Conservation (phyloP, 2,797 vertebrate species). For the Oryzias sinensis region DNA sequence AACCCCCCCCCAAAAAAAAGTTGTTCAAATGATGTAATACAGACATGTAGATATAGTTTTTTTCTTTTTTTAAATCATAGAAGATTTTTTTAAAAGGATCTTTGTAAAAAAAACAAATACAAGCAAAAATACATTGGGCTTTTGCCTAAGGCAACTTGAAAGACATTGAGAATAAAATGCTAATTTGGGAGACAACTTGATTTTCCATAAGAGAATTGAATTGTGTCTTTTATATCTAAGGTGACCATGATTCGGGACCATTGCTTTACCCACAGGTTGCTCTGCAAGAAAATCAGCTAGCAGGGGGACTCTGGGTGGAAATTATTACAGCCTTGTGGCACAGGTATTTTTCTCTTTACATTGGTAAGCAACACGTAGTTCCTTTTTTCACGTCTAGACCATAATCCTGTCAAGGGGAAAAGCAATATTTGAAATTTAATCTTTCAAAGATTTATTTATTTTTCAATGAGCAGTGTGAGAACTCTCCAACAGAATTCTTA, state of each 20-base stretch:
- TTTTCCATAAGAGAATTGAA: conserved; percentile 55
- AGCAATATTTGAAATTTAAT: conserved; percentile 30
- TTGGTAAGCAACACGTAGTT: conserved; percentile 27
- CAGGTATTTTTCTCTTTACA: conserved; percentile 22
- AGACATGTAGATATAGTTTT: no score
- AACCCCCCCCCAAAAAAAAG: no score
- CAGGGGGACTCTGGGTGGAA: conserved; percentile 51
- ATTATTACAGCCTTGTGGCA: conserved; percentile 51
- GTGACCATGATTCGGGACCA: conserved; percentile 60
- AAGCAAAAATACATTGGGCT: neutral
- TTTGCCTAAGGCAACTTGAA: conserved; percentile 33
- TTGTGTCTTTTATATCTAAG: conserved; percentile 51
- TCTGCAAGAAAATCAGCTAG: conserved; percentile 38
- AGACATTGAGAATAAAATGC: conserved; percentile 52
- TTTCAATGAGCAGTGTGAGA: conserved; percentile 36
- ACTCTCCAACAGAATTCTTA: conserved; percentile 42
- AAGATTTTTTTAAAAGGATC: no score
- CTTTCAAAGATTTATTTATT: conserved; percentile 36
- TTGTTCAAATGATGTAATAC: no score
- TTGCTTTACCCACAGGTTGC: conserved; percentile 50
- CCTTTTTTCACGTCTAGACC: conserved; percentile 31
- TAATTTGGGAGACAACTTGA: conserved; percentile 51
- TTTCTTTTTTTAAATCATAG: no score
- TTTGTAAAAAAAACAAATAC: no score
- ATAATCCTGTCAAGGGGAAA: conserved; percentile 26